These are phyloP conservation scores for Paracanthobrama guichenoti DNA, from an alignment of 2,113 vertebrate species.

Conservation along the genomic window DNA sequence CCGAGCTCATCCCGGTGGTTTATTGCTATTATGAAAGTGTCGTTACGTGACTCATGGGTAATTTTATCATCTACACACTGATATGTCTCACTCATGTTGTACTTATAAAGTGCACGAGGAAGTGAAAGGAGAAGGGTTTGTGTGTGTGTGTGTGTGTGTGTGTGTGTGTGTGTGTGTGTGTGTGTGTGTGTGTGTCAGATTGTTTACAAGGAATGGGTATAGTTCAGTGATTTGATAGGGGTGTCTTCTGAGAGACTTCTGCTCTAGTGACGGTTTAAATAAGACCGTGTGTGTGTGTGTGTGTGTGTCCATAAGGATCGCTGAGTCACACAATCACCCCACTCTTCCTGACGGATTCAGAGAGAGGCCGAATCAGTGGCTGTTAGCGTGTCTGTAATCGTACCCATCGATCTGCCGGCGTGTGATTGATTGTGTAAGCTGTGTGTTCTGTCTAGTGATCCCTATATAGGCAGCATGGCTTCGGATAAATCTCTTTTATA, in stretches of 20 bases:
- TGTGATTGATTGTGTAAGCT: slow-evolving; percentile 1
- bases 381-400: neutral
- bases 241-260: neutral
- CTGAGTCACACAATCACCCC: slow-evolving; percentile 6
- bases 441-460: neutral
- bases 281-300: neutral
- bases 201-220: slow-evolving; percentile 5
- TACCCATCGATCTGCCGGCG: neutral
- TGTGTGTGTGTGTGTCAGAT: neutral
- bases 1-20: neutral
- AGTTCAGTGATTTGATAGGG: slow-evolving; percentile 2
- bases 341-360: neutral
- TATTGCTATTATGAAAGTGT: neutral
- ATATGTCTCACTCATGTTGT: neutral
- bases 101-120: neutral
- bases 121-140: slow-evolving; percentile 3
- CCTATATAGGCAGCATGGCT: neutral
- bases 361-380: neutral
- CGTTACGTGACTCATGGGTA: neutral
- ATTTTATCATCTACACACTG: neutral
- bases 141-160: neutral
- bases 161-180: neutral
- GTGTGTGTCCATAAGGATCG: neutral
- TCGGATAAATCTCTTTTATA: neutral
- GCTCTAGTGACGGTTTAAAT: slow-evolving; percentile 1